A percentile compares a stretch with the other conserved stretches of the same genome.
Evolutionary conservation across 53 echinoderm and acorn worm genomes (phyloP).

Genomic region (Temnopleurus reevesii): DNA sequence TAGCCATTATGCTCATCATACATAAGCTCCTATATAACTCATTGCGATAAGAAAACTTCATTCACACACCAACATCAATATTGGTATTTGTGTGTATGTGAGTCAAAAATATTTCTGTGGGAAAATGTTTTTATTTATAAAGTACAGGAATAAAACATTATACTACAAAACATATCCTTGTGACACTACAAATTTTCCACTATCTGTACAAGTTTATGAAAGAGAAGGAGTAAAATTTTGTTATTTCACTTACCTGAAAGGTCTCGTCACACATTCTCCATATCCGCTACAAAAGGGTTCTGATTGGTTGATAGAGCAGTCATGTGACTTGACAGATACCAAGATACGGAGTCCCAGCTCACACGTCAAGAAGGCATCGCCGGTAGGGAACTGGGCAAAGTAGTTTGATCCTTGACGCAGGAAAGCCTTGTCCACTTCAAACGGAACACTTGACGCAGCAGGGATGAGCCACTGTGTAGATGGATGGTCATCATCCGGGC

Average conservation of each 20-base stretch:
- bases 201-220: too few species aligned
- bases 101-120: too few species aligned
- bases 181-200: too few species aligned
- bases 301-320: constrained; percentile 40
- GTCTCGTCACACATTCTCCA: constrained; percentile 58
- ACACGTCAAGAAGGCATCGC: constrained; percentile 61
- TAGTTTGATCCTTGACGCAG: constrained; percentile 62
- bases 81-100: too few species aligned
- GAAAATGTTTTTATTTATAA: too few species aligned
- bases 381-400: constrained; percentile 65
- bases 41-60: too few species aligned
- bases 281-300: constrained; percentile 50
- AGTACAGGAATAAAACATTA: too few species aligned
- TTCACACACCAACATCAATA: too few species aligned
- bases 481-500: constrained; percentile 39
- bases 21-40: too few species aligned
- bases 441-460: constrained; percentile 14
- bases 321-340: constrained; percentile 68
- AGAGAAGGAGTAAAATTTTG: too few species aligned
- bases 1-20: too few species aligned
- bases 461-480: constrained; percentile 46
- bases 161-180: too few species aligned
- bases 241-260: constrained; percentile 24
- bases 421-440: constrained; percentile 50
- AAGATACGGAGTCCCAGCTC: constrained; percentile 68